Percentiles rank a stretch among this genome's conserved stretches.
These are phyloP conservation scores for Rostratula benghalensis DNA, from an alignment of 2,113 vertebrate species.

Conservation along the genomic window DNA sequence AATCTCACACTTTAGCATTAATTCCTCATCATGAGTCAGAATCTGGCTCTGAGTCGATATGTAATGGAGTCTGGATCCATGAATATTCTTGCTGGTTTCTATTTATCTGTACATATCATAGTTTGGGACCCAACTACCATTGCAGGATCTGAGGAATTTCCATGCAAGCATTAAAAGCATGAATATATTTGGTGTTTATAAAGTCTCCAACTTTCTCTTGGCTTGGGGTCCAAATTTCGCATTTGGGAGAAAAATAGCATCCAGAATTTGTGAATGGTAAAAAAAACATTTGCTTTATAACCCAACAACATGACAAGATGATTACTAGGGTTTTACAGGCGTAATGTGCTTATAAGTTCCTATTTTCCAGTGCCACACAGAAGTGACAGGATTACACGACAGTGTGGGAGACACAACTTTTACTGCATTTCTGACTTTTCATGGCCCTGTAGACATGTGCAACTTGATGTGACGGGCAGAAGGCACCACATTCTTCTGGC, in stretches of 20 bases:
- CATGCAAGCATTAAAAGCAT: background rate
- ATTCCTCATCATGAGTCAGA: constrained; percentile 55
- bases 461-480: background rate
- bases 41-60: background rate
- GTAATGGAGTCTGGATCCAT: constrained; percentile 12
- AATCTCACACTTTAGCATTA: constrained; percentile 38
- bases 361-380: background rate
- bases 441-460: background rate
- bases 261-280: background rate
- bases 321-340: background rate
- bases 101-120: background rate
- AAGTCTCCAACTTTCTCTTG: background rate
- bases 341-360: background rate
- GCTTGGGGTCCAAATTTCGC: background rate
- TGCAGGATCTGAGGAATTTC: background rate
- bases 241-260: background rate
- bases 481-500: background rate
- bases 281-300: background rate
- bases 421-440: background rate
- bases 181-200: background rate
- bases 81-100: constrained; percentile 35
- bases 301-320: background rate
- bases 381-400: background rate
- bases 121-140: background rate
- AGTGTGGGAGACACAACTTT: background rate